Conservation (phyloP, 2,797 vertebrate species). For the Chaenodraco wilsoni region DNA sequence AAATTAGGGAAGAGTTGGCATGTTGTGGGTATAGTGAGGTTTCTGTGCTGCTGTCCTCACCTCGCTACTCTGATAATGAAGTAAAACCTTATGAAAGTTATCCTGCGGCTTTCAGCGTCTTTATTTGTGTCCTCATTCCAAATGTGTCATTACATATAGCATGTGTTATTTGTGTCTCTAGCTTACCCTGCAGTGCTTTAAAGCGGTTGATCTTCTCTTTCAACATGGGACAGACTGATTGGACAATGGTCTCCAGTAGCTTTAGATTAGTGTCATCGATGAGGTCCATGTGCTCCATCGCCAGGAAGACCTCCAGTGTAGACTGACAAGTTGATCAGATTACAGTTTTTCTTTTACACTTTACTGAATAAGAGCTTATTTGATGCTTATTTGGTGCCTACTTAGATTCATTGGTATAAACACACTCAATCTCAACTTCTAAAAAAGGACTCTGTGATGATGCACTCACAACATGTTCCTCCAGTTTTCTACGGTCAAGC, state of each 20-base stretch:
- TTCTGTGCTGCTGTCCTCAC: neutral
- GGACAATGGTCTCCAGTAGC: conserved; percentile 68
- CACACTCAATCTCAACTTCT: neutral
- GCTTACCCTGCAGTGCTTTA: conserved; percentile 66
- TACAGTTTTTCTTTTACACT: neutral
- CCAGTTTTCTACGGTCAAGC: conserved; percentile 68
- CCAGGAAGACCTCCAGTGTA: conserved; percentile 82
- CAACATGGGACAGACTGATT: conserved; percentile 65
- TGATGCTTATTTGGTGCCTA: neutral
- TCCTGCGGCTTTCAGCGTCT: neutral
- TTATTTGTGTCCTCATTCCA: neutral
- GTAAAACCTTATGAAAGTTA: neutral
- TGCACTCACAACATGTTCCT: conserved; percentile 75
- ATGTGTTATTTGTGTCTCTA: neutral
- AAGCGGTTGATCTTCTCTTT: conserved; percentile 74
- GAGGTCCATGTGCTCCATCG: conserved; percentile 82
- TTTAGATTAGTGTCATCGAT: conserved; percentile 78
- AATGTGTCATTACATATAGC: neutral
- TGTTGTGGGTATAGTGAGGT: too few relatives aligned
- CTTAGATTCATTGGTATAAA: neutral
- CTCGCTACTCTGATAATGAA: neutral
- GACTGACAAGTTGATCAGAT: conserved; percentile 77
- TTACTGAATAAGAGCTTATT: neutral
- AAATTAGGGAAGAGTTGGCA: too few relatives aligned
- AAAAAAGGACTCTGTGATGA: neutral